Evolutionary conservation across 1,140 invertebrate species (phyloP).

Genomic region (Limonius californicus): DNA sequence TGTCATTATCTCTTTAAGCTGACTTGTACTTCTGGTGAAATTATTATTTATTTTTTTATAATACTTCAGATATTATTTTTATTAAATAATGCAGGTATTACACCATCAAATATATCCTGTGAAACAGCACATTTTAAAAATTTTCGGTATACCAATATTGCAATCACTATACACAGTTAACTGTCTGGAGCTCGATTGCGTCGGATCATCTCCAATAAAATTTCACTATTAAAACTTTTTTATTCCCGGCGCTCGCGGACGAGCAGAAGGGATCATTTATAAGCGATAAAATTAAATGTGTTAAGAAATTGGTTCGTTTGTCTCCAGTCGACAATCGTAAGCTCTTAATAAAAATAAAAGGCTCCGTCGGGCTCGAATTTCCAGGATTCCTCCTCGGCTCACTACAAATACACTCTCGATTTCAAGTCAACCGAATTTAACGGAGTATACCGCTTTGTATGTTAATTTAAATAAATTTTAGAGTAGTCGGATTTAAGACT

Average conservation of each 20-base stretch:
- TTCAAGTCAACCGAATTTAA: conserved; percentile 8
- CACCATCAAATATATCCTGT: too few species aligned
- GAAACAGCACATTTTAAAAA: too few species aligned
- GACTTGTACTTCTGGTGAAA: too few species aligned
- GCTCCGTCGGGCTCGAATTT: conserved; percentile 1
- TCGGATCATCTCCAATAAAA: not conserved
- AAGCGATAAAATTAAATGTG: conserved; percentile 14
- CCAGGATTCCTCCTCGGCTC: conserved; percentile 3
- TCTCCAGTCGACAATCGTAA: conserved; percentile 5
- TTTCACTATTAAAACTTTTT: conserved; percentile 3
- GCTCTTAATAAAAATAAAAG: conserved; percentile 14
- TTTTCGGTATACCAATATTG: too few species aligned
- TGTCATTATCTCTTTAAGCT: too few species aligned
- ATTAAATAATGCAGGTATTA: too few species aligned
- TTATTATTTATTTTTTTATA: too few species aligned
- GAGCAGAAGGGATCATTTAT: not conserved
- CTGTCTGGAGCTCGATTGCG: not conserved
- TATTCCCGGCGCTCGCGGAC: not conserved
- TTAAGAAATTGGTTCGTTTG: conserved; percentile 15
- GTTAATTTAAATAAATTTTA: conserved; percentile 10
- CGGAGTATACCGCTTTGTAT: conserved; percentile 3
- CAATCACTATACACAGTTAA: too few species aligned
- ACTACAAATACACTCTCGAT: conserved; percentile 13
- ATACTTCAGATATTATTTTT: too few species aligned
- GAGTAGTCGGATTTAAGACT: not conserved